Evolutionary conservation across 2,888 invertebrate species (phyloP).

Genomic region (Acronicta psi): DNA sequence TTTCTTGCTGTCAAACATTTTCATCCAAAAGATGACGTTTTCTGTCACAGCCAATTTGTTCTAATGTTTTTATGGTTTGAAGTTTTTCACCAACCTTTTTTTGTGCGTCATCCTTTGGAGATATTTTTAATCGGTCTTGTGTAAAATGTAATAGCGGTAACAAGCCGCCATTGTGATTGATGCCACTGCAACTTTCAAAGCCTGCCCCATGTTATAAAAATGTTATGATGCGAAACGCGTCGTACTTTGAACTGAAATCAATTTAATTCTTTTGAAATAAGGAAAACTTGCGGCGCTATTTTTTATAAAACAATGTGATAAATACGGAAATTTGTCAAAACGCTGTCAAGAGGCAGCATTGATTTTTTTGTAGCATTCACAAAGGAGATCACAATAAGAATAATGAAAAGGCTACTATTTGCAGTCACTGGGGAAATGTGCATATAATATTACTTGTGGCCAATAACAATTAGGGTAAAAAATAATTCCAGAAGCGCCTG

Average conservation of each 20-base stretch:
- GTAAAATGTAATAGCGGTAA: conserved; percentile 55
- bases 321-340: conserved; percentile 8
- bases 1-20: conserved; percentile 48
- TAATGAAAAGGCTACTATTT: neutral
- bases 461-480: neutral
- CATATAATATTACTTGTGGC: neutral
- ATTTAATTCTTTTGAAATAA: neutral
- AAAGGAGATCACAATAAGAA: conserved; percentile 4
- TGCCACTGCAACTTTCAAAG: conserved; percentile 60
- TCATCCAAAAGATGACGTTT: conserved; percentile 35
- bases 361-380: neutral
- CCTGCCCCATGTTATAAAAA: conserved; percentile 58
- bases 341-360: neutral
- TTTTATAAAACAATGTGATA: conserved; percentile 1
- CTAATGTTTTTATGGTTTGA: conserved; percentile 20
- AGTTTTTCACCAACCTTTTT: conserved; percentile 10
- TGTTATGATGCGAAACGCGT: neutral
- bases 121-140: conserved; percentile 38
- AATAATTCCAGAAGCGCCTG: too few species aligned
- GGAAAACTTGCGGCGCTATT: neutral
- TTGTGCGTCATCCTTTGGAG: neutral
- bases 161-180: conserved; percentile 63
- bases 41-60: conserved; percentile 22
- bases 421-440: neutral
- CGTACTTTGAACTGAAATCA: neutral